A percentile compares a stretch with the other conserved stretches of the same genome.
Conservation (phyloP, 2,797 vertebrate species). For the Paratrypauchen microcephalus region DNA sequence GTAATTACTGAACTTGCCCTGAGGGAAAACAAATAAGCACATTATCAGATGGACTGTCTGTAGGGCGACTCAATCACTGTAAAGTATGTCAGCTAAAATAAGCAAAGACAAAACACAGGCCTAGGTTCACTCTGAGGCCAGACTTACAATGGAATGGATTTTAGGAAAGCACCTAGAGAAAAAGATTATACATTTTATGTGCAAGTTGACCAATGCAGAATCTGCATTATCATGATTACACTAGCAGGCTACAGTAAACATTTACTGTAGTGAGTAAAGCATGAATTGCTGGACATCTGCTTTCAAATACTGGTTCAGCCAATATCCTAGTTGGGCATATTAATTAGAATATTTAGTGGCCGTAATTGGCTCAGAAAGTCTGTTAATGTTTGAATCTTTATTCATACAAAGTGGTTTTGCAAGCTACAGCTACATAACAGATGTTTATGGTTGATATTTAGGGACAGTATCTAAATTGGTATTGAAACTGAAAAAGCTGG, state of each 20-base stretch:
- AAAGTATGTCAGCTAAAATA: slow-evolving; percentile 77
- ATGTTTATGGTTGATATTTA: too few species aligned
- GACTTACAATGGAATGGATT: slow-evolving; percentile 39
- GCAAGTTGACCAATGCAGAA: not conserved
- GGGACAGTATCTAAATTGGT: too few species aligned
- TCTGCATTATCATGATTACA: not conserved
- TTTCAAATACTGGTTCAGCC: too few species aligned
- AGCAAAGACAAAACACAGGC: slow-evolving; percentile 66
- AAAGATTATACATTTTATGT: not conserved
- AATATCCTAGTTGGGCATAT: too few species aligned
- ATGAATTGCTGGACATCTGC: too few species aligned
- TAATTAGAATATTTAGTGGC: too few species aligned
- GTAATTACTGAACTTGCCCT: slow-evolving; percentile 75
- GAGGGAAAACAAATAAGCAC: slow-evolving; percentile 75
- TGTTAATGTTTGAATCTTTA: too few species aligned
- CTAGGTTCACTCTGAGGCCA: slow-evolving; percentile 67
- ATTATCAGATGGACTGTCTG: slow-evolving; percentile 79
- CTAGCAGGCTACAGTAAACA: not conserved
- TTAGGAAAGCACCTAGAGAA: slow-evolving; percentile 24
- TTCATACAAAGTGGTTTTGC: too few species aligned
- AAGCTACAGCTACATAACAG: too few species aligned
- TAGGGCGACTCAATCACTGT: slow-evolving; percentile 66
- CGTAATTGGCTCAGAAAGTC: too few species aligned
- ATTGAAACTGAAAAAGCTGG: too few species aligned
- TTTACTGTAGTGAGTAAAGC: too few species aligned